Base-by-base conservation (phyloP, 2,888 invertebrate species). In the Marasmarcha lunaedactyla region DNA sequence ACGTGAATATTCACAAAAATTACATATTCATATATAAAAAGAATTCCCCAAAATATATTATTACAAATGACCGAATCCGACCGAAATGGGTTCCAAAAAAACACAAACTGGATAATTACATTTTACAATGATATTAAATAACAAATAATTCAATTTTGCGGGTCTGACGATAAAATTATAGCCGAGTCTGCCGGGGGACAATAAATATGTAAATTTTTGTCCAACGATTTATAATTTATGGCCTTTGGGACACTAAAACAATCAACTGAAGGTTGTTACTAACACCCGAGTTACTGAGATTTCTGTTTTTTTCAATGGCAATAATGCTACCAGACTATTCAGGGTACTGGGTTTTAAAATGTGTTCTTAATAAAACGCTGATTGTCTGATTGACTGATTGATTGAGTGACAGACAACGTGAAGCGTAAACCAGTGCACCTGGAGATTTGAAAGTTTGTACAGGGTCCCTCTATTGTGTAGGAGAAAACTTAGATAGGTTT, bases 121-220 rank as follows among this genome's bases (percentile, higher is more conserved):
- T 71, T 70, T 69, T 70, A 71, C 69, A 70, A 66, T 64, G 60
- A 50, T 55, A 20, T 46, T 57, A 53, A 58, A 63, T 61, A 69
- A 77, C 76, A 77, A 78, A 77, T 76, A 78, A 81, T 78, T 74
- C 72, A 79, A 78, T 77, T 77, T 77, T 61, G 69, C 68, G 60
- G 59, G 58, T 59, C n/a, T 57, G 50, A 47, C 63, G 66, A 68
- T 78, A 71, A 78, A 71, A 72, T 74, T 70, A 73, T 70, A 61
- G 64, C 53, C 68, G 71, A 64, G 64, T 65, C 62, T 55, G 56
- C 63, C 63, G 63, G 68, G 70, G 59, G 76, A 78, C 77, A 76
- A 74, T 81, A 81, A 78, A 79, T 73, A 81, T 81, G 79, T 70
- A 74, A 81, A 81, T 81, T 59, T 59, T 26, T 48, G 47, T 38